These are phyloP conservation scores for Stenolophus ochropezus DNA, from an alignment of 2,888 invertebrate species.

Conservation along the genomic window DNA sequence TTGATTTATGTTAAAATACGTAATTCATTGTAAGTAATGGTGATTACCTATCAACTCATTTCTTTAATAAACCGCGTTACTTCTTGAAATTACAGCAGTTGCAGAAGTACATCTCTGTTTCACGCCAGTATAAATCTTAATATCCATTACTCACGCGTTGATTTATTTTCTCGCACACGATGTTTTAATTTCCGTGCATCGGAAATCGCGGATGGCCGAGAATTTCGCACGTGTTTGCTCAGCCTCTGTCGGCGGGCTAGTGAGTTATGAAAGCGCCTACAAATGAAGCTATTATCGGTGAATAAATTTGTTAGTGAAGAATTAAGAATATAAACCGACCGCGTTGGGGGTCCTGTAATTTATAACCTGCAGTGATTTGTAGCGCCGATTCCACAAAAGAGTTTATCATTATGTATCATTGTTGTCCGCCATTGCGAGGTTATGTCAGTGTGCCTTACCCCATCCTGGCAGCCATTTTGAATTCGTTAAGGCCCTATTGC, in stretches of 20 bases:
- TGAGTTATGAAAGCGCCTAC: conserved; percentile 54
- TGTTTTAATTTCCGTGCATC: conserved; percentile 34
- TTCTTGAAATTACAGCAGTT: neutral
- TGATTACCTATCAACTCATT: neutral
- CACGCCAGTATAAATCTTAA: neutral
- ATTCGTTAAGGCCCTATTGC: conserved; percentile 51
- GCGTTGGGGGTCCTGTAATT: conserved; percentile 55
- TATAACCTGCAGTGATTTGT: conserved; percentile 52
- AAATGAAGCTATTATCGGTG: conserved; percentile 59
- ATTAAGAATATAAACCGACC: conserved; percentile 57
- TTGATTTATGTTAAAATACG: neutral
- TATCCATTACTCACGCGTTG: conserved; percentile 1
- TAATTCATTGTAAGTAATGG: neutral
- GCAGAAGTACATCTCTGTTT: neutral
- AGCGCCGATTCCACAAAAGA: conserved; percentile 53
- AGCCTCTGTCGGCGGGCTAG: conserved; percentile 13
- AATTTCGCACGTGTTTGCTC: conserved; percentile 15
- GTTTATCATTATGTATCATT: conserved; percentile 58
- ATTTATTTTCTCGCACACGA: conserved; percentile 29
- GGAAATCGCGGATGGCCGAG: neutral
- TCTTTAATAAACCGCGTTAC: neutral
- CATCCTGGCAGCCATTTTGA: conserved; percentile 52
- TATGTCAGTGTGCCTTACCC: neutral
- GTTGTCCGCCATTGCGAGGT: conserved; percentile 19
- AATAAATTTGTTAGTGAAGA: conserved; percentile 57